These are phyloP conservation scores for Rhaphigaster nebulosa DNA, from an alignment of 2,888 invertebrate genomes.

Conservation along the genomic window DNA sequence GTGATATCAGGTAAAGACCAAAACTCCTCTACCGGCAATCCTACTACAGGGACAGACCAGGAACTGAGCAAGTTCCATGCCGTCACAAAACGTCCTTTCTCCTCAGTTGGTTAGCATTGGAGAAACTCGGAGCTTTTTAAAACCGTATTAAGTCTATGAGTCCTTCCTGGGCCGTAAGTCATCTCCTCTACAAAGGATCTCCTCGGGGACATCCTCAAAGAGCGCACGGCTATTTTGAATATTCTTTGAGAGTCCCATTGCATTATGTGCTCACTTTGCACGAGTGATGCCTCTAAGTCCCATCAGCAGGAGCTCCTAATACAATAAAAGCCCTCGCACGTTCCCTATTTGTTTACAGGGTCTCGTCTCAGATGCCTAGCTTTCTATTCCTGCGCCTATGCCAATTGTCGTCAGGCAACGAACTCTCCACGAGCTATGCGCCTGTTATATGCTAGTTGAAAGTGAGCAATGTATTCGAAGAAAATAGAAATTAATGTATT, in stretches of 20 bases:
- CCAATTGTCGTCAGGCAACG: slow-evolving; percentile 13
- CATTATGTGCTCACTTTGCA: background rate
- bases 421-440: background rate
- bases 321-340: slow-evolving; percentile 16
- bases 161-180: slow-evolving; percentile 53
- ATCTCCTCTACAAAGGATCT: slow-evolving; percentile 28
- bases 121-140: slow-evolving; percentile 52
- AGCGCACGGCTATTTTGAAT: slow-evolving; percentile 18
- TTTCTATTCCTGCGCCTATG: background rate
- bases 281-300: background rate
- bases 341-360: slow-evolving; percentile 24
- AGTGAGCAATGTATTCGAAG: background rate
- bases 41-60: background rate
- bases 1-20: no score
- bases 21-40: background rate
- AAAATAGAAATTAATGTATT: background rate
- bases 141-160: slow-evolving; percentile 57
- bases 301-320: slow-evolving; percentile 20
- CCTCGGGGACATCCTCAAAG: background rate
- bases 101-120: background rate
- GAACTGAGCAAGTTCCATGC: background rate
- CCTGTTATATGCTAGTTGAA: background rate
- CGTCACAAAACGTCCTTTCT: slow-evolving; percentile 30
- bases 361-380: background rate
- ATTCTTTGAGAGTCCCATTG: background rate